phyloP scores from a whole-genome alignment of 2,888 invertebrate genomes.

The Schizotus pectinicornis region DNA sequence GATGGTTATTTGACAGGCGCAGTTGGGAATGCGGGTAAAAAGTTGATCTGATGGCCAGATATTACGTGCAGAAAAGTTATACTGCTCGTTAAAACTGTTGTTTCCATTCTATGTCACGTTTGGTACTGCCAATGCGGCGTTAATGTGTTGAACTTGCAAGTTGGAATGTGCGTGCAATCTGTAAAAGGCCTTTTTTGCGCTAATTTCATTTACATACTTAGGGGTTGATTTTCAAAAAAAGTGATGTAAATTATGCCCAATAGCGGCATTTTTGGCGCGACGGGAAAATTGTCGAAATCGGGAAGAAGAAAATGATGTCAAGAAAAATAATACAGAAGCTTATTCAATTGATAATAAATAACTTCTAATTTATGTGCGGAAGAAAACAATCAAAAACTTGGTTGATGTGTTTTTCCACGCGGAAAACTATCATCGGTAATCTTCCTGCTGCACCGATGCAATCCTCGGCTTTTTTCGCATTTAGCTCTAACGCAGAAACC shows the following conservation, averaged over 20 bases:
- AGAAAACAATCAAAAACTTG: slow-evolving; percentile 29
- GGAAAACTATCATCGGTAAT: slow-evolving; percentile 31
- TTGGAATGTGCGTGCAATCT: not conserved
- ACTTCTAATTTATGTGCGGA: slow-evolving; percentile 28
- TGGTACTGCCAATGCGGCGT: slow-evolving; percentile 8
- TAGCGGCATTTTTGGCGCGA: not conserved
- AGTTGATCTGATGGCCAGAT: too few relatives aligned
- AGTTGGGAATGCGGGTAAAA: too few relatives aligned
- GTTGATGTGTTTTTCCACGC: slow-evolving; percentile 33
- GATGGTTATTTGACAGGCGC: too few relatives aligned
- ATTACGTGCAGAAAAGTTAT: not conserved
- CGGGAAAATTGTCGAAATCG: not conserved
- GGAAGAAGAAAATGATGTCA: not conserved
- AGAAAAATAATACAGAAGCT: slow-evolving; percentile 6
- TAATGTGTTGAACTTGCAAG: slow-evolving; percentile 2
- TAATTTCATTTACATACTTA: not conserved
- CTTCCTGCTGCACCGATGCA: slow-evolving; percentile 23
- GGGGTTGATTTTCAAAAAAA: not conserved
- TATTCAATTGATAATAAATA: slow-evolving; percentile 27
- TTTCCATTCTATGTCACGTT: slow-evolving; percentile 9
- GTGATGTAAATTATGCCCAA: too few relatives aligned
- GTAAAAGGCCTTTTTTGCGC: not conserved
- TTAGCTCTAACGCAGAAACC: slow-evolving; percentile 17
- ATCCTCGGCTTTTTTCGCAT: slow-evolving; percentile 19
- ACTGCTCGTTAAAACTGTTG: slow-evolving; percentile 7